phyloP scores from a whole-genome alignment of 2,113 vertebrate species.

The Astur gentilis region DNA sequence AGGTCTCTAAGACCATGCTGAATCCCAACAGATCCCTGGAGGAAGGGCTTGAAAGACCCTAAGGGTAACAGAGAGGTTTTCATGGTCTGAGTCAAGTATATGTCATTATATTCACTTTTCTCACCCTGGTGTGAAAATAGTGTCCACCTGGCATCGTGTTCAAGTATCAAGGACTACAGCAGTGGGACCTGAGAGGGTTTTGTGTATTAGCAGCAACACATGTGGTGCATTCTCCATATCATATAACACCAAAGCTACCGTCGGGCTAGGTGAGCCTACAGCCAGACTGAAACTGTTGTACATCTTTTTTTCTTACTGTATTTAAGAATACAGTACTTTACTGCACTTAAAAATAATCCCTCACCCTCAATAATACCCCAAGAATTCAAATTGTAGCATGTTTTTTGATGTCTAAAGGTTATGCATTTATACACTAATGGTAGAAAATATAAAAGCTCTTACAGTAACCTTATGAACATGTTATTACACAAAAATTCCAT shows the following conservation, averaged over 20 bases:
- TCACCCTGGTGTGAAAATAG: not conserved
- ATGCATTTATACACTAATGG: not conserved
- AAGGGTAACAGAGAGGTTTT: not conserved
- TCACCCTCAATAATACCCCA: not conserved
- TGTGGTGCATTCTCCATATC: not conserved
- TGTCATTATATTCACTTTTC: not conserved
- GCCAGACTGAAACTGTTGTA: not conserved
- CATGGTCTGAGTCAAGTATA: not conserved
- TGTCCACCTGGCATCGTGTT: not conserved
- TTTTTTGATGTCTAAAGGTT: not conserved
- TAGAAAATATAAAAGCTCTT: not conserved
- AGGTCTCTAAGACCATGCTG: not conserved
- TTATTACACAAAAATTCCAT: not conserved
- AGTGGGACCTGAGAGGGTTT: not conserved
- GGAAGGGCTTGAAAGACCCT: not conserved
- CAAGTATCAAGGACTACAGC: not conserved
- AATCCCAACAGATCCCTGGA: not conserved
- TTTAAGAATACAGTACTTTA: not conserved
- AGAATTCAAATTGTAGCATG: not conserved
- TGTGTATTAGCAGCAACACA: not conserved
- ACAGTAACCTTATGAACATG: not conserved
- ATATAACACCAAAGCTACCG: not conserved
- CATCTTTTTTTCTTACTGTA: not conserved
- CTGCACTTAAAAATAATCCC: not conserved
- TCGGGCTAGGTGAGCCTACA: not conserved